Evolutionary conservation across 1,140 invertebrate genomes (phyloP), one percentile per base, ranked within the genome.

Genomic region (Goniozus legneri): DNA sequence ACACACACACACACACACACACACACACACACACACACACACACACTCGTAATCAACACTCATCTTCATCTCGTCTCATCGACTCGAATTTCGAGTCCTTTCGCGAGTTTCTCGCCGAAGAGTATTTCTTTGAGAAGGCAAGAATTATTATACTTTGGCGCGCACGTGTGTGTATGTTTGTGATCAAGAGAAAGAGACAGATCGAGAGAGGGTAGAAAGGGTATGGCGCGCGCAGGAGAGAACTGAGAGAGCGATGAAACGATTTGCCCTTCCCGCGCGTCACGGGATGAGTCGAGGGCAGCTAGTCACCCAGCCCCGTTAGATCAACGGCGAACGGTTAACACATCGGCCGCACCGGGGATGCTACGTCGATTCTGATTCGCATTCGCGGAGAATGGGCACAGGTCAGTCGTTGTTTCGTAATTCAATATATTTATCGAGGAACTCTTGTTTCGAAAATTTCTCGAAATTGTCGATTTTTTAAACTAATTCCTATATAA

Each of bases 281-380:
- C 24, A 12, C 12, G 6, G 46, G 27, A 21, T 44, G 50, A 47
- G 48, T 56, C 50, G 57, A 59, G 58, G 58, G 55, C 58, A 62
- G 44, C 52, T 42, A 46, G 50, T 55, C 55, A 62, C 47, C 53
- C 56, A 62, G 59, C 15, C 38, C 15, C 15, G 38, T 30, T 15
- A 31, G 13, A 7, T 14, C 13, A 33, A 32, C 31, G 15, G 8
- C 8, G 41, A 36, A 47, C 55, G 60, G 27, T 36, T 45, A 47
- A 49, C 34, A 36, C 32, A 24, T 54, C 52, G 51, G 47, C 47
- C 51, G 33, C 39, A 46, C 54, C 44, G 56, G 59, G 57, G 59
- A 56, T 56, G 60, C 68, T 68, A 65, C 51, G 61, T 52, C 60
- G 66, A 58, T 66, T 67, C 56, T 67, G 55, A 67, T 55, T n/a